phyloP scores from a whole-genome alignment of 2,113 vertebrate species.

The Lathamus discolor region DNA sequence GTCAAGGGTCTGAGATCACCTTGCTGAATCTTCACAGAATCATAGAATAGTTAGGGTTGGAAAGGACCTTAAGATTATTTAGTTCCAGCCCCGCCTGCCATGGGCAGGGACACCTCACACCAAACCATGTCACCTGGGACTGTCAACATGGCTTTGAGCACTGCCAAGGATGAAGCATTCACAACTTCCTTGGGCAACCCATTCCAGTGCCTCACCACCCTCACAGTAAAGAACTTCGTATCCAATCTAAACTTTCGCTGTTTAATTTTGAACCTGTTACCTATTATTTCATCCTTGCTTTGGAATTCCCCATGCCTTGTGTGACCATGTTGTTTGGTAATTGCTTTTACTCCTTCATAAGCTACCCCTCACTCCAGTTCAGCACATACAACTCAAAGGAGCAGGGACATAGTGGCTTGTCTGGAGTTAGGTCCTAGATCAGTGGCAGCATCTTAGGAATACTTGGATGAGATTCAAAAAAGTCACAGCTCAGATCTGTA shows the following conservation, averaged over 20 bases:
- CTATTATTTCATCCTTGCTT: neutral
- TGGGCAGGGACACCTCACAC: neutral
- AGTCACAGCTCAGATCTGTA: neutral
- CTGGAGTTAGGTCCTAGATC: neutral
- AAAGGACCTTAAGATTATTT: neutral
- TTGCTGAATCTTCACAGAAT: neutral
- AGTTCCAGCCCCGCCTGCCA: neutral
- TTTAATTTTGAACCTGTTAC: neutral
- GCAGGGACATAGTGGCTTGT: neutral
- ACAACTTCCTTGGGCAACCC: neutral
- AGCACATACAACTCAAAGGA: neutral
- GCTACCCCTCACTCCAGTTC: neutral
- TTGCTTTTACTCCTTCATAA: neutral
- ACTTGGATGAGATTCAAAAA: neutral
- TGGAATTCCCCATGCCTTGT: neutral
- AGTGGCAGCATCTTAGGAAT: neutral
- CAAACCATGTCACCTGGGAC: neutral
- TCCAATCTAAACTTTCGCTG: neutral
- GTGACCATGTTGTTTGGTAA: neutral
- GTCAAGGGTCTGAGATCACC: neutral
- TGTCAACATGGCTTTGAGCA: neutral
- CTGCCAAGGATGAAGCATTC: neutral
- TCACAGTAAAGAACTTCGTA: neutral
- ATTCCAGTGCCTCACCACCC: neutral
- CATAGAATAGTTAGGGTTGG: neutral